Evolutionary conservation across 1,140 invertebrate genomes (phyloP), one percentile per base, ranked within the genome.

Genomic region (Piezodorus guildinii): DNA sequence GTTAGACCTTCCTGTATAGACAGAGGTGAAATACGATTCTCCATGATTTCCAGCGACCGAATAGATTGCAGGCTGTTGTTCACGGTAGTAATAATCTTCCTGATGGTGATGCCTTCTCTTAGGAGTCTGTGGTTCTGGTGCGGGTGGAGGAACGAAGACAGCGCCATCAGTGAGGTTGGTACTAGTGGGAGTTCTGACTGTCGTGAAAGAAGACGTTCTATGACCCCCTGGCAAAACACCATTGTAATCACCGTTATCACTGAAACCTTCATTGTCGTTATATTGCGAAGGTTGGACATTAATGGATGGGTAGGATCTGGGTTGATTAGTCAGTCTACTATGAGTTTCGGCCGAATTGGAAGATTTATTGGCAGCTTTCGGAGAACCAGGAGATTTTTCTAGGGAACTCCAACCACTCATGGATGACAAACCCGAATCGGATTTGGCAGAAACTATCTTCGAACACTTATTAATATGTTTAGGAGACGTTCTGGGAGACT

Each of bases 341-440:
- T 49, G 46, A 15, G 19, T 25, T 16, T 56, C 52, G 23, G 19
- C 23, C 3, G 52, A 56, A 15, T 15, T 16, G 15, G 17, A 19
- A 25, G 21, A 60, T 59, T 62, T 54, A 27, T 56, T 27, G 45
- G 30, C 44, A 25, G 62, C 23, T 68, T 81, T 81, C 0, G 87
- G 85, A 1, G 85, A 88, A 59, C 83, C 84, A 14, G 87, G 87
- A 30, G 87, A 89, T 76, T 90, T 91, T 74, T 90, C 88, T 67
- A 88, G 73, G 72, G 84, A 88, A 12, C 86, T 90, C 83, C 88
- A 90, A 16, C 71, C 71, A 25, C 86, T 91, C 82, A 91, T 87
- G 15, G 88, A 90, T 0, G 88, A 90, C 49, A 91, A 74, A 2
- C 87, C 88, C 1, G 88, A 91, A 75, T 92, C 88, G 9, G 87